Conservation (phyloP, 37 sponge, comb jelly and placozoan genomes). For the Tethya wilhelma region DNA sequence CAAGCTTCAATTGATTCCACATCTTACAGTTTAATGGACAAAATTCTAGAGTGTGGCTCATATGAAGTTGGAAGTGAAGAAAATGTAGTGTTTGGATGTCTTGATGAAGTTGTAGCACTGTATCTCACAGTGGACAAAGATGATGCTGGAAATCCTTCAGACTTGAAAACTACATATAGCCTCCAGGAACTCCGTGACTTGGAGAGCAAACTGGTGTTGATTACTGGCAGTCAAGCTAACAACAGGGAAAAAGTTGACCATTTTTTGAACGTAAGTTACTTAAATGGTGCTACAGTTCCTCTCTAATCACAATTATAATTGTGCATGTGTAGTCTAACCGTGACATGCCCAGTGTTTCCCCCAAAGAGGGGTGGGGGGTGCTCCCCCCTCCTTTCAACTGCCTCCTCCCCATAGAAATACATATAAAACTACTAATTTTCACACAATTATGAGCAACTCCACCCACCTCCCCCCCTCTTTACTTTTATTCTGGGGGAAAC, state of each 20-base stretch:
- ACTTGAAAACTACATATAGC: conserved; percentile 37
- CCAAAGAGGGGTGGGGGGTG: too few species aligned
- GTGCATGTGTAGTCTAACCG: too few species aligned
- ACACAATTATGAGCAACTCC: too few species aligned
- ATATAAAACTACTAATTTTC: too few species aligned
- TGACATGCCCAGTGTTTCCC: too few species aligned
- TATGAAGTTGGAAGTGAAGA: conserved; percentile 27
- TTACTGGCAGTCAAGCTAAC: conserved; percentile 67
- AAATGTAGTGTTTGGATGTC: background rate
- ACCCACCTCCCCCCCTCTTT: too few species aligned
- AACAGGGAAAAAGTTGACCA: conserved; percentile 49
- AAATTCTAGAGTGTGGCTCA: conserved; percentile 58
- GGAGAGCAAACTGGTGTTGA: conserved; percentile 83
- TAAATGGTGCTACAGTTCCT: conserved; percentile 22
- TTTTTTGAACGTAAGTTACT: conserved; percentile 65
- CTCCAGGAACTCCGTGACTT: conserved; percentile 78
- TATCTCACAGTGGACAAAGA: conserved; percentile 5
- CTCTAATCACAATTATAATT: too few species aligned
- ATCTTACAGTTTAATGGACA: conserved; percentile 67
- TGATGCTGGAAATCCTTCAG: too few species aligned
- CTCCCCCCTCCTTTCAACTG: too few species aligned
- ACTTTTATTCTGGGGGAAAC: too few species aligned
- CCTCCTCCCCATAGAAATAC: background rate
- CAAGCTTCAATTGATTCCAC: conserved; percentile 69
- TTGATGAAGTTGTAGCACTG: conserved; percentile 38